Percentiles rank a stretch among this genome's conserved stretches.
These are phyloP conservation scores for Caenorhabditis remanei DNA, from an alignment of 1,140 invertebrate species.

Conservation along the genomic window DNA sequence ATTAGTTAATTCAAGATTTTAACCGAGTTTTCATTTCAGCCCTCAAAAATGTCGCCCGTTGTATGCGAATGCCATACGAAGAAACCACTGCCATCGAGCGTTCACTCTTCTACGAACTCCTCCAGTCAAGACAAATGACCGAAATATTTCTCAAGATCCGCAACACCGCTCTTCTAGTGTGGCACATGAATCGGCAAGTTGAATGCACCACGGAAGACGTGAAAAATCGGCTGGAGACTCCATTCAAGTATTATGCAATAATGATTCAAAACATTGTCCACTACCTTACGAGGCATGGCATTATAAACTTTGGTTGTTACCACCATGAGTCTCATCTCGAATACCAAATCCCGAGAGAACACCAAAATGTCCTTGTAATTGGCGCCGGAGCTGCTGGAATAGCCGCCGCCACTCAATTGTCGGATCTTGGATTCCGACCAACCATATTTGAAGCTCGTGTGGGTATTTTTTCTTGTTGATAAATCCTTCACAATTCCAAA, in stretches of 20 bases:
- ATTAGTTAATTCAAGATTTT: too few species aligned
- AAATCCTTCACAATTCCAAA: neutral
- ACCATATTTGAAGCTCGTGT: neutral
- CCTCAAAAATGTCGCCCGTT: too few species aligned
- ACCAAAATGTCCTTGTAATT: neutral
- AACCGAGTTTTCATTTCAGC: too few species aligned
- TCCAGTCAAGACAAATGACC: neutral
- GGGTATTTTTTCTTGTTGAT: neutral
- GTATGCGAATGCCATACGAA: too few species aligned
- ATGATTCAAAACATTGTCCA: neutral
- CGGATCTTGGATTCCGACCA: neutral
- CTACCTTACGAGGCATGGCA: neutral
- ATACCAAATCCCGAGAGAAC: neutral
- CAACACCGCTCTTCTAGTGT: neutral
- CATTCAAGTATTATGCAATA: neutral
- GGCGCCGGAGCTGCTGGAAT: constrained; percentile 13
- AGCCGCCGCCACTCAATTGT: neutral
- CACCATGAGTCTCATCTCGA: neutral
- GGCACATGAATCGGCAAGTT: neutral
- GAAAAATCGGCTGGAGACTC: neutral
- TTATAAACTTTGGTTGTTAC: neutral
- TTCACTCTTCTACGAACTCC: neutral
- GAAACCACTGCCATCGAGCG: neutral
- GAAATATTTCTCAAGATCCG: neutral
- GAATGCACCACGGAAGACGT: neutral